A percentile compares a stretch with the other conserved stretches of the same genome.
Conservation (phyloP, 2,113 vertebrate species). For the Lonchura striata region DNA sequence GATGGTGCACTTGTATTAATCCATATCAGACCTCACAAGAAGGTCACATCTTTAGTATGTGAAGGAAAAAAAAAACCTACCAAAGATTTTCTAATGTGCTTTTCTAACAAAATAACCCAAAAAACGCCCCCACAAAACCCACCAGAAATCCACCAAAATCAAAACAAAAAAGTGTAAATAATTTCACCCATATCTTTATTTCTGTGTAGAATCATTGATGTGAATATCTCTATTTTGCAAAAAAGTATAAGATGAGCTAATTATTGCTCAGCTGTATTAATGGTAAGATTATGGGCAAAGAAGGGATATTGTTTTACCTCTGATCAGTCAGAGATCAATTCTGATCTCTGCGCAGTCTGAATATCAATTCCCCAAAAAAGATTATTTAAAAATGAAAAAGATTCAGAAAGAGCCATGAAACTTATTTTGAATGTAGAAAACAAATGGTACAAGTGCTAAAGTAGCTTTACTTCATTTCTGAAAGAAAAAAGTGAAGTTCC, state of each 20-base stretch:
- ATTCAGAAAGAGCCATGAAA: neutral
- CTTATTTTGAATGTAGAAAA: neutral
- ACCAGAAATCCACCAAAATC: neutral
- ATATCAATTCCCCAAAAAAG: neutral
- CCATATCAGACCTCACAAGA: neutral
- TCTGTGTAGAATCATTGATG: neutral
- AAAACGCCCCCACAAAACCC: neutral
- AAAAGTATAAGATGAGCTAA: neutral
- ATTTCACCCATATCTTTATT: neutral
- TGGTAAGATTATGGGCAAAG: neutral
- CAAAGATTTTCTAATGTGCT: neutral
- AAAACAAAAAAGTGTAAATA: neutral
- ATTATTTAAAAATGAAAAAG: neutral
- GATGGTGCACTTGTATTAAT: slow-evolving; percentile 47
- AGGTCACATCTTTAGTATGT: slow-evolving; percentile 22
- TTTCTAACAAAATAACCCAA: neutral
- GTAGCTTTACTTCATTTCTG: neutral
- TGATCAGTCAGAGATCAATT: neutral
- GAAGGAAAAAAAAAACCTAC: slow-evolving; percentile 46
- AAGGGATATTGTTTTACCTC: neutral
- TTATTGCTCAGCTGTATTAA: neutral
- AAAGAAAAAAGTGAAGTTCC: neutral
- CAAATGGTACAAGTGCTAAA: neutral
- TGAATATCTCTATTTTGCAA: neutral
- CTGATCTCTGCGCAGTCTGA: neutral